phyloP scores from a whole-genome alignment of 2,113 vertebrate species.

The Alosa alosa region DNA sequence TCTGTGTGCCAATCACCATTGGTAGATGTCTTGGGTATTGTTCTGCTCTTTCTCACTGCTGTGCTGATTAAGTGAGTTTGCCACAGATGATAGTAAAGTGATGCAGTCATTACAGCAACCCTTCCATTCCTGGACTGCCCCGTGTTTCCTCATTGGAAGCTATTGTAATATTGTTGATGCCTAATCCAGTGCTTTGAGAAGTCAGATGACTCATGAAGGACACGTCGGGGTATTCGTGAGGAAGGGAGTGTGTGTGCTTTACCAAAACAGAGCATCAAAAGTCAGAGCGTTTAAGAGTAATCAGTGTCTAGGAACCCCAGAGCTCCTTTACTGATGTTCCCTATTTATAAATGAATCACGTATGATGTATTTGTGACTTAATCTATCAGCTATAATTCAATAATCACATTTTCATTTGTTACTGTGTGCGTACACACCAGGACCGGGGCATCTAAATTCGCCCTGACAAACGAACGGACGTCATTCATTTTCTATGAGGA shows the following conservation, averaged over 20 bases:
- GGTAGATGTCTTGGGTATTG: neutral
- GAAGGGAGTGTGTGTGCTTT: neutral
- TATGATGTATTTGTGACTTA: neutral
- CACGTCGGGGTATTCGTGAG: neutral
- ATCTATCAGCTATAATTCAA: neutral
- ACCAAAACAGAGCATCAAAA: neutral
- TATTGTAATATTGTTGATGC: neutral
- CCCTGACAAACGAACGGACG: too few species aligned
- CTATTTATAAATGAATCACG: neutral
- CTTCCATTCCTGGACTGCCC: neutral
- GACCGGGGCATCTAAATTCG: neutral
- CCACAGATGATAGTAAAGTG: neutral
- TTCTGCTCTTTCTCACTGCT: neutral
- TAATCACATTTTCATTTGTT: neutral
- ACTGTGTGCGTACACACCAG: neutral
- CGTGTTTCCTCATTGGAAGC: neutral
- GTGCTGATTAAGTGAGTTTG: neutral
- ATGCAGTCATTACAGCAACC: neutral
- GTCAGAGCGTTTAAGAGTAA: neutral
- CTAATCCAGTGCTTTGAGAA: neutral
- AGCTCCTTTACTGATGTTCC: neutral
- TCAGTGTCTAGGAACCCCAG: neutral
- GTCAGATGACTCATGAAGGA: neutral
- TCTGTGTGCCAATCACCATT: neutral
- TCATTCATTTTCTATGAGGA: too few species aligned